Evolutionary conservation across 2,888 invertebrate species (phyloP).

Genomic region (Malthinus flaveolus): DNA sequence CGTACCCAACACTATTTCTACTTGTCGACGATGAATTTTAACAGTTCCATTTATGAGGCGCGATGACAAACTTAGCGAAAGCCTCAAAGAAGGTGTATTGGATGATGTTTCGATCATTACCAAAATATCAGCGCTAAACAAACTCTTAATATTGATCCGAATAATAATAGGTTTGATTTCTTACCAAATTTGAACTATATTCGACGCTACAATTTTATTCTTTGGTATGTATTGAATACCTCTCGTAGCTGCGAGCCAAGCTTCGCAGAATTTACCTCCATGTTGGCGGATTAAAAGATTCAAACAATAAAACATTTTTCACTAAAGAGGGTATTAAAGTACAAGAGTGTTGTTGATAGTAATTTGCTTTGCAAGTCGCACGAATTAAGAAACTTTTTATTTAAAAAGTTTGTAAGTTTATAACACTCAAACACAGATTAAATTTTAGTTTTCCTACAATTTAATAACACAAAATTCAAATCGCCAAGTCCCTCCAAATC

Average conservation of each 20-base stretch:
- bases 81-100: neutral
- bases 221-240: neutral
- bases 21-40: constrained; percentile 12
- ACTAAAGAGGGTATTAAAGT: too few species aligned
- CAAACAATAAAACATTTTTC: constrained; percentile 14
- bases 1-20: constrained; percentile 6
- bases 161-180: neutral
- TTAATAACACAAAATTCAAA: too few species aligned
- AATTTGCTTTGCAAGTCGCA: too few species aligned
- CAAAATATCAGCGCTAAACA: constrained; percentile 14
- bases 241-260: constrained; percentile 14
- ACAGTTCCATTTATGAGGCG: constrained; percentile 12
- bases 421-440: too few species aligned
- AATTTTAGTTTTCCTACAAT: too few species aligned
- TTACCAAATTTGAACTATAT: too few species aligned
- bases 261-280: constrained; percentile 10
- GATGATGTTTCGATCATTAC: constrained; percentile 12
- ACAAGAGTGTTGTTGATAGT: too few species aligned
- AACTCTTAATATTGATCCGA: neutral
- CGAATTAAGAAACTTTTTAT: too few species aligned
- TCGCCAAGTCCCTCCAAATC: too few species aligned
- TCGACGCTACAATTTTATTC: neutral
- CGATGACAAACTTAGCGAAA: constrained; percentile 15
- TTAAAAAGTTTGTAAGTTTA: too few species aligned
- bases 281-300: constrained; percentile 13